phyloP scores from a whole-genome alignment of 2,797 vertebrate species.

The Cossypha caffra region DNA sequence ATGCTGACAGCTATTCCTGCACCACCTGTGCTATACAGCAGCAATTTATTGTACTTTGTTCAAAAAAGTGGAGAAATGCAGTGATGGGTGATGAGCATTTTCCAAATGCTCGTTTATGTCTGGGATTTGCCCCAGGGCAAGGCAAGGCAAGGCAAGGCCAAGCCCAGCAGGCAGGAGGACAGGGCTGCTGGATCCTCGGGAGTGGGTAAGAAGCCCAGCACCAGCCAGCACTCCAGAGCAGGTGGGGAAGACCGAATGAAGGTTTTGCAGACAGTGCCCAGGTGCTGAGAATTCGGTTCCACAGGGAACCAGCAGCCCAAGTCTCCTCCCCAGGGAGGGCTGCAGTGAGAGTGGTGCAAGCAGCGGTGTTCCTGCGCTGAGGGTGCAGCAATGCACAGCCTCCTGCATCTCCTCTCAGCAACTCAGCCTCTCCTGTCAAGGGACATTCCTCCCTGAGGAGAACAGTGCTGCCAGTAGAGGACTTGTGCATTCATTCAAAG shows the following conservation, averaged over 20 bases:
- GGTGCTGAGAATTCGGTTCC: not conserved
- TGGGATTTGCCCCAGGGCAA: not conserved
- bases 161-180: not conserved
- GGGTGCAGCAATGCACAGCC: not conserved
- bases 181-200: not conserved
- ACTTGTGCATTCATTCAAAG: not conserved
- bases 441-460: not conserved
- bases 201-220: not conserved
- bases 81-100: not conserved
- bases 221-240: not conserved
- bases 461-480: not conserved
- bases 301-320: not conserved
- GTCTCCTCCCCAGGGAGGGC: not conserved
- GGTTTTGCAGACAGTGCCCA: not conserved
- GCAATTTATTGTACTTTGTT: not conserved
- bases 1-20: not conserved
- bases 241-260: not conserved
- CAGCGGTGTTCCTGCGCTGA: rapidly evolving
- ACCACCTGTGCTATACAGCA: not conserved
- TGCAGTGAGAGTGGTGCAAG: not conserved
- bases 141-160: not conserved
- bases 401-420: not conserved
- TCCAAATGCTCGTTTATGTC: rapidly evolving
- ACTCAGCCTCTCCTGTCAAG: not conserved
- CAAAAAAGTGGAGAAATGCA: not conserved